Base-by-base conservation (phyloP, 2,113 vertebrate genomes). In the Kryptolebias marmoratus region DNA sequence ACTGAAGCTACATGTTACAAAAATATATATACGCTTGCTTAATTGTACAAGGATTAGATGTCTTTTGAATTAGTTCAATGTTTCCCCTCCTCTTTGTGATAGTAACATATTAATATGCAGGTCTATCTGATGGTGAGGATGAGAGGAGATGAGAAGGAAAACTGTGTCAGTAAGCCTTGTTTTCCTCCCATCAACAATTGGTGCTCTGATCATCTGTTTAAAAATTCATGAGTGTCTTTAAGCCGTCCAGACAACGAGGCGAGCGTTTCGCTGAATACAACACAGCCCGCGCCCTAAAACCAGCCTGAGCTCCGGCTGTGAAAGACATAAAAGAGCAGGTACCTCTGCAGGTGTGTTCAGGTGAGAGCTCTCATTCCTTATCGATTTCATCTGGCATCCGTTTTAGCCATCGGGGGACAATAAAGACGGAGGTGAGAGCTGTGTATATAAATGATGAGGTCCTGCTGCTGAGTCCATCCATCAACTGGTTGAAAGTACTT, bases 171-270 rank as follows among this genome's bases (percentile, higher is more conserved):
- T 28, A 54, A 73, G 79, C 61, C 75, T 68, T 73, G 80, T 59
- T 57, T 85, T 84, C 77, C 80, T 84, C 77, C 80, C 39, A 77
- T 71, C 77, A 79, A 86, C 87, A 80, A 84, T 85, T 66, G 82
- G 53, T 53, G 66, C 79, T 75, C 68, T 78, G 72, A 80, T 84
- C 71, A 16, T 77, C 77, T 18, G 63, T 66, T 88, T 70, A 87
- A 88, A 82, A 60, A 88, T 88, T 60, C 68, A 84, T 71, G 62
- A 80, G 73, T 52, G 74, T 85, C 78, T 89, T 82, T 77, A 66
- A 79, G 82, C 77, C 39, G 77, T 65, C 36, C 56, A 0, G 64
- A 79, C 75, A 57, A 22, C 5, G 52, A 75, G 77, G 63, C 70
- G 64, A 79, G 57, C 2, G 49, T 65, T 84, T 49, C 72, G 52